Evolutionary conservation across 2,797 vertebrate genomes (phyloP), one percentile per base, ranked within the genome.

Genomic region (Lateolabrax maculatus): DNA sequence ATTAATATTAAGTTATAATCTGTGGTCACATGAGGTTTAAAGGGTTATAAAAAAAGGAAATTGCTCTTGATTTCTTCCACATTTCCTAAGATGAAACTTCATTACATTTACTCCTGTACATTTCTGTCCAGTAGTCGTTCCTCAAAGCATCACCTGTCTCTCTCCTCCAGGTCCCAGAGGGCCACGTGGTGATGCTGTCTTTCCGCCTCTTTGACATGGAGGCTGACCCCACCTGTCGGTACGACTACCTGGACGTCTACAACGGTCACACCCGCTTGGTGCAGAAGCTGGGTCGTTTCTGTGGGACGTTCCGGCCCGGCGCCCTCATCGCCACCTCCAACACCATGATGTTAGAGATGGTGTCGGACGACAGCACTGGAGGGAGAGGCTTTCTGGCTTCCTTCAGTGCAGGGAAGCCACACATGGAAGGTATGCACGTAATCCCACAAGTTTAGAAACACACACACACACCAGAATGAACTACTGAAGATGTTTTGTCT

Each of bases 201-300:
- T 98, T 98, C 92, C 96, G 97, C 56, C 94, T 98, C 72, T 96
- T 97, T 3, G 97, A 98, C 92, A 80, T 98, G 92, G 97, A 98
- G 87, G 94, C 96, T 0, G 97, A 97, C 86, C 94, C 97, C 27
- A 93, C 91, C 64, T 98, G 97, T 72, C 97, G 97, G 27, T 98
- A 96, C 0, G 97, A 98, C 87, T 95, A 95, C 51, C 92, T 98
- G 87, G 96, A 97, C 2, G 90, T 98, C 56, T 98, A 96, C 89
- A 97, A 96, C 0, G 97, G 97, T 4, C 95, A 96, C 88, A 70
- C 94, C 0, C 91, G 90, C 34, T 80, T 94, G 0, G 93, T 95
- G 25, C 96, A 97, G 92, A 94, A 95, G 53, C 93, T 98, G 60
- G 97, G 97, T 0, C 96, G 96, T 2, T 97, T 97, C 90, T 98